A percentile compares a stretch with the other conserved stretches of the same genome.
Conservation (phyloP, 1,140 invertebrate species). For the Eulimnadia texana region DNA sequence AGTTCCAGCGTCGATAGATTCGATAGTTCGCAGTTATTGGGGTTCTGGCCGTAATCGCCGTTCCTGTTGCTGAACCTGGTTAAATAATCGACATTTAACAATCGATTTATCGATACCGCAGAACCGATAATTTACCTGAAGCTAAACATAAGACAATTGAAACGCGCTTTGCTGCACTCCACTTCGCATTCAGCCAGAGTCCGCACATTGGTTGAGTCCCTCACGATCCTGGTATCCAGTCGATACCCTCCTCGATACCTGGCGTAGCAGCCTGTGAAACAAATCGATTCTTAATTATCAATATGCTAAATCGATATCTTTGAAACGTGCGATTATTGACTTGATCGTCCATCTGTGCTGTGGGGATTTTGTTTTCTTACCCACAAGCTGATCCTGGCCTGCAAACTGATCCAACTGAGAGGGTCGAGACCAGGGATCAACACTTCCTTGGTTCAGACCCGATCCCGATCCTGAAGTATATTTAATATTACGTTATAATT, state of each 20-base stretch:
- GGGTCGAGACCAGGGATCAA: neutral
- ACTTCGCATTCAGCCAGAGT: slow-evolving; percentile 58
- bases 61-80: slow-evolving; percentile 1
- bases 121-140: too few species aligned
- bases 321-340: neutral
- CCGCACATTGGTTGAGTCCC: slow-evolving; percentile 43
- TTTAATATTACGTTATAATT: too few species aligned
- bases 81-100: neutral
- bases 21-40: slow-evolving; percentile 45
- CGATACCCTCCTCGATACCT: slow-evolving; percentile 52
- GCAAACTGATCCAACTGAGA: neutral
- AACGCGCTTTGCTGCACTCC: slow-evolving; percentile 27
- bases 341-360: neutral
- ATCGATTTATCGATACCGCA: too few species aligned
- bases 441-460: neutral
- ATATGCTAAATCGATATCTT: too few species aligned
- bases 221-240: slow-evolving; percentile 42
- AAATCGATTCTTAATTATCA: too few species aligned
- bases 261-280: slow-evolving; percentile 56
- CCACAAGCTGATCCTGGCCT: neutral
- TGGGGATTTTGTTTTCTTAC: neutral
- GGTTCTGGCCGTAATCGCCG: slow-evolving; percentile 7
- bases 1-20: slow-evolving; percentile 52
- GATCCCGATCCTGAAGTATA: neutral
- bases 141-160: slow-evolving; percentile 59